Evolutionary conservation across 2,888 invertebrate species (phyloP).

Genomic region (Gnatocerus cornutus): DNA sequence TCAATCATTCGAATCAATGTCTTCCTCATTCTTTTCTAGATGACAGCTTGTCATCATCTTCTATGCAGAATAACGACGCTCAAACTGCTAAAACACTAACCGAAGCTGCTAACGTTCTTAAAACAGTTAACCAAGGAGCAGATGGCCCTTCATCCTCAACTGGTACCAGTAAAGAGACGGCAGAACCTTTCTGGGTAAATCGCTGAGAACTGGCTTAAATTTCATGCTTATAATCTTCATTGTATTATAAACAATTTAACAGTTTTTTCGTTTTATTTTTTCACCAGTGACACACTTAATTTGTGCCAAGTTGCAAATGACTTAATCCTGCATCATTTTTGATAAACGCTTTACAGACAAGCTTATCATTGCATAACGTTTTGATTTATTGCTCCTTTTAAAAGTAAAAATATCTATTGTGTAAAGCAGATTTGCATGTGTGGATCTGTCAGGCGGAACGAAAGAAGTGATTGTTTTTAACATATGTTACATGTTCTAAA

Average conservation of each 20-base stretch:
- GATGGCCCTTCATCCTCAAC: slow-evolving; percentile 22
- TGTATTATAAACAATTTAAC: background rate
- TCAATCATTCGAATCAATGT: background rate
- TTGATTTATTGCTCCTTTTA: background rate
- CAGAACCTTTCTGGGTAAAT: slow-evolving; percentile 63
- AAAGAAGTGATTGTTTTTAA: slow-evolving; percentile 56
- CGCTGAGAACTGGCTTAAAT: slow-evolving; percentile 11
- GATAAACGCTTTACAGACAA: slow-evolving; percentile 12
- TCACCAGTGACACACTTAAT: slow-evolving; percentile 25
- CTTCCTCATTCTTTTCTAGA: slow-evolving; percentile 43
- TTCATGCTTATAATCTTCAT: too few species aligned
- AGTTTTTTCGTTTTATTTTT: slow-evolving; percentile 33
- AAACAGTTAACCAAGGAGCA: slow-evolving; percentile 37
- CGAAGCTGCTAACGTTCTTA: slow-evolving; percentile 48
- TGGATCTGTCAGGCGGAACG: slow-evolving; percentile 27
- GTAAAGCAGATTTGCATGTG: slow-evolving; percentile 25
- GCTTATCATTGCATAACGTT: slow-evolving; percentile 12
- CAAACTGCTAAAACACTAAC: slow-evolving; percentile 51
- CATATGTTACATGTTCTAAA: slow-evolving; percentile 46
- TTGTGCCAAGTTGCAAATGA: slow-evolving; percentile 41
- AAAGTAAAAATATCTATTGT: slow-evolving; percentile 25
- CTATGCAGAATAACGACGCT: slow-evolving; percentile 43
- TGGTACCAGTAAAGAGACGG: slow-evolving; percentile 45
- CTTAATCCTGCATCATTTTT: slow-evolving; percentile 11
- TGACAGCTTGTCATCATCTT: slow-evolving; percentile 44